phyloP scores from a whole-genome alignment of 2,888 invertebrate species.

The Melipona beecheii region DNA sequence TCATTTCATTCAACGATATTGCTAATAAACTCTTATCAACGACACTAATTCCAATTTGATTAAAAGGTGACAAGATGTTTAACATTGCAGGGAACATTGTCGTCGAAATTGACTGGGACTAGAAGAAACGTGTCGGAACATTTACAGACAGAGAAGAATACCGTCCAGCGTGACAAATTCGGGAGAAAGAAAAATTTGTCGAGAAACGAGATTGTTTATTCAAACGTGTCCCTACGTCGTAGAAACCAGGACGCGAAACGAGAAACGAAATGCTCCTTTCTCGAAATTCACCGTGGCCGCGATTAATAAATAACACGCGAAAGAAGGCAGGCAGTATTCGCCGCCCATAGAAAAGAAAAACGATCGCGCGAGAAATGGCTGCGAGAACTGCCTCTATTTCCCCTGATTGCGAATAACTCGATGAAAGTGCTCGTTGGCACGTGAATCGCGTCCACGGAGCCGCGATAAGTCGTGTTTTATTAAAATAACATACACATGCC shows the following conservation, averaged over 20 bases:
- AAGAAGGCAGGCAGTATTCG: conserved; percentile 5
- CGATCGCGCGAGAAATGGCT: conserved; percentile 20
- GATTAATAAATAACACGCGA: conserved; percentile 41
- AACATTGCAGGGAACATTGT: too few relatives aligned
- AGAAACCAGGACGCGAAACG: background rate
- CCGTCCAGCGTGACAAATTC: background rate
- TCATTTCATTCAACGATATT: background rate
- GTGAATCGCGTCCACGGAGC: conserved; percentile 29
- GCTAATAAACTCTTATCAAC: too few relatives aligned
- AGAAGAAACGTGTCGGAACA: background rate
- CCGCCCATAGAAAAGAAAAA: conserved; percentile 21
- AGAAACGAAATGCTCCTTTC: conserved; percentile 2
- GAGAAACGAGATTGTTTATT: conserved; percentile 36
- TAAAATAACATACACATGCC: conserved; percentile 28
- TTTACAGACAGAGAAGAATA: conserved; percentile 19
- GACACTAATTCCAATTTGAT: background rate
- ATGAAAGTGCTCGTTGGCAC: conserved; percentile 36
- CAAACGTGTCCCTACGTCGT: background rate
- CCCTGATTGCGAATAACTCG: conserved; percentile 30
- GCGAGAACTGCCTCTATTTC: conserved; percentile 25
- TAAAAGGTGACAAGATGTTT: background rate
- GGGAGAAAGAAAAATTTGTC: conserved; percentile 19
- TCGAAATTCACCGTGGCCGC: background rate
- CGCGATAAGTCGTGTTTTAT: conserved; percentile 28
- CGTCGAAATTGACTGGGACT: background rate